These are phyloP conservation scores for Malacosoma neustria DNA, from an alignment of 2,888 invertebrate species.

Conservation along the genomic window DNA sequence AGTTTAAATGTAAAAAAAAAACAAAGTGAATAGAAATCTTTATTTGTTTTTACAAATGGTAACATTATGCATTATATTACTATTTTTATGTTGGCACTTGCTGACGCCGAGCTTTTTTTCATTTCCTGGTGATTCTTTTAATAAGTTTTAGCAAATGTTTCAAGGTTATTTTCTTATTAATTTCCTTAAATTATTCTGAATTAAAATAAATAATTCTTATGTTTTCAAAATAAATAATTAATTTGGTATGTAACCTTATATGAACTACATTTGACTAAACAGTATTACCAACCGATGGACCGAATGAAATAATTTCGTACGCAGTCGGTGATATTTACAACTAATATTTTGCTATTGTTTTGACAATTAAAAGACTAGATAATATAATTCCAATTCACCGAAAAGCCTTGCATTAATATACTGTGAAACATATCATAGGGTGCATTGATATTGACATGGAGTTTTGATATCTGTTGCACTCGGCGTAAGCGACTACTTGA, in stretches of 20 bases:
- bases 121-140: slow-evolving; percentile 33
- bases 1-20: too few species aligned
- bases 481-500: slow-evolving; percentile 49
- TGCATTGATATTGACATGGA: slow-evolving; percentile 27
- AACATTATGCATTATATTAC: slow-evolving; percentile 16
- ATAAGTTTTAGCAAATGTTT: too few species aligned
- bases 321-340: slow-evolving; percentile 73
- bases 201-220: neutral
- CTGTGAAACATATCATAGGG: slow-evolving; percentile 3
- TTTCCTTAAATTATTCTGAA: neutral
- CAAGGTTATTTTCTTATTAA: slow-evolving; percentile 7
- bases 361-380: slow-evolving; percentile 48
- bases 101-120: slow-evolving; percentile 55
- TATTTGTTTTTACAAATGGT: slow-evolving; percentile 15
- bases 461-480: slow-evolving; percentile 47
- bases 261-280: slow-evolving; percentile 15
- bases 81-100: slow-evolving; percentile 46
- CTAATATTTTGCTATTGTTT: slow-evolving; percentile 65
- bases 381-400: slow-evolving; percentile 13
- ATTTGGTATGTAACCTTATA: neutral
- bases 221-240: too few species aligned
- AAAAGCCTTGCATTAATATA: neutral
- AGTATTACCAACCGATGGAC: slow-evolving; percentile 45
- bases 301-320: slow-evolving; percentile 58
- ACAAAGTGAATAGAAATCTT: neutral